Evolutionary conservation across 2,888 invertebrate genomes (phyloP).

Genomic region (Tridacna gigas): DNA sequence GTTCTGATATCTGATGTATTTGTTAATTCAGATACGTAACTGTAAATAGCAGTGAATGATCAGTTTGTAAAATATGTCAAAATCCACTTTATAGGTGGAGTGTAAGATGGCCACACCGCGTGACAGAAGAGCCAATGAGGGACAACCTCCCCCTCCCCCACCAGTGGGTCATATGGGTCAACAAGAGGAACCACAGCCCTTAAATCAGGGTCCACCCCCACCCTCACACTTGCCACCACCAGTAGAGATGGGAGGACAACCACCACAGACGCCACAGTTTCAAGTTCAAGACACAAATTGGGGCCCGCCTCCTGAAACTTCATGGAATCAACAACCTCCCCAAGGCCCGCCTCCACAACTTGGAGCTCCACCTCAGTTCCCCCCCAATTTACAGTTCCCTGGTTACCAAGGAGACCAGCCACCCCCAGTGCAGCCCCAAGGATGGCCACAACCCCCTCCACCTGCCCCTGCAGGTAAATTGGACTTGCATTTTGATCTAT

Average conservation of each 20-base stretch:
- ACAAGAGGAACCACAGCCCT: constrained; percentile 32
- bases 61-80: neutral
- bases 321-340: constrained; percentile 24
- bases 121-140: constrained; percentile 41
- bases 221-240: constrained; percentile 22
- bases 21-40: no score
- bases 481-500: no score
- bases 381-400: constrained; percentile 39
- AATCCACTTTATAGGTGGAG: constrained; percentile 66
- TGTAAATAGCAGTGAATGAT: neutral
- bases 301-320: constrained; percentile 41
- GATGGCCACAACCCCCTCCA: constrained; percentile 52
- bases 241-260: constrained; percentile 31
- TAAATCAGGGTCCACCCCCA: constrained; percentile 8
- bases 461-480: constrained; percentile 47
- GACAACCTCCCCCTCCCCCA: constrained; percentile 8
- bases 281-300: constrained; percentile 34
- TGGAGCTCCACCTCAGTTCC: constrained; percentile 41
- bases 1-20: neutral
- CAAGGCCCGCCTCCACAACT: constrained; percentile 39
- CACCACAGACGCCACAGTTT: constrained; percentile 32
- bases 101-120: constrained; percentile 73
- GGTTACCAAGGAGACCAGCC: constrained; percentile 42
- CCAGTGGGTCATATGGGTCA: constrained; percentile 19
- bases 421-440: constrained; percentile 37